These are phyloP conservation scores for Oryctes rhinoceros DNA, from an alignment of 1,140 invertebrate species.

Conservation along the genomic window DNA sequence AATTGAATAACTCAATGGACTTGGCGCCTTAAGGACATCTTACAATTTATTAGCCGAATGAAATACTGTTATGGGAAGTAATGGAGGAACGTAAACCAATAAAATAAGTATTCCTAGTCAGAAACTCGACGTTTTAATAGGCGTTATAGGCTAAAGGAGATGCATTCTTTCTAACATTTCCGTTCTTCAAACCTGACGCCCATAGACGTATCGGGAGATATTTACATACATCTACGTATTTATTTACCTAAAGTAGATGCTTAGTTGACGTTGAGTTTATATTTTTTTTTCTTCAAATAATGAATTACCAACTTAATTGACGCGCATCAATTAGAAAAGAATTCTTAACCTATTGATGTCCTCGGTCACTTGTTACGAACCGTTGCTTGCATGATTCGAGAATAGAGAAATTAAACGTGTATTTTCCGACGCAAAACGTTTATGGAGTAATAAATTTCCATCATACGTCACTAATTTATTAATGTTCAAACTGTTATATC, in stretches of 20 bases:
- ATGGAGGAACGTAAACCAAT: conserved; percentile 1
- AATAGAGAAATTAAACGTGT: conserved; percentile 9
- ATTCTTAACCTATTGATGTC: not conserved
- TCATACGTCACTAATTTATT: not conserved
- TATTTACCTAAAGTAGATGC: not conserved
- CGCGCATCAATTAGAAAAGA: not conserved
- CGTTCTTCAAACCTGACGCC: not conserved
- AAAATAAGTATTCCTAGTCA: conserved; percentile 10
- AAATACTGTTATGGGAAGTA: not conserved
- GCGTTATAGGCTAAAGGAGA: not conserved
- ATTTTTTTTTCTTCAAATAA: not conserved
- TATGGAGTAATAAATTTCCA: not conserved
- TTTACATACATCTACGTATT: not conserved
- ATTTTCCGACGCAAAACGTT: not conserved
- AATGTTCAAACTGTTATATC: not conserved
- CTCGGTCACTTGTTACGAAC: not conserved
- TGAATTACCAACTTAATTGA: not conserved
- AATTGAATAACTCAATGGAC: no score
- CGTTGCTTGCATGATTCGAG: not conserved
- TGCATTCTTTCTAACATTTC: conserved; percentile 2
- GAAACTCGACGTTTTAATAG: not conserved
- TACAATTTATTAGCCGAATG: not conserved
- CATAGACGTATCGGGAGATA: not conserved
- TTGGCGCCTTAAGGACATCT: not conserved
- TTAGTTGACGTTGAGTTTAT: not conserved